Percentiles rank a stretch among this genome's conserved stretches.
phyloP scores from a whole-genome alignment of 2,113 vertebrate genomes.

The Platysternon megacephalum region DNA sequence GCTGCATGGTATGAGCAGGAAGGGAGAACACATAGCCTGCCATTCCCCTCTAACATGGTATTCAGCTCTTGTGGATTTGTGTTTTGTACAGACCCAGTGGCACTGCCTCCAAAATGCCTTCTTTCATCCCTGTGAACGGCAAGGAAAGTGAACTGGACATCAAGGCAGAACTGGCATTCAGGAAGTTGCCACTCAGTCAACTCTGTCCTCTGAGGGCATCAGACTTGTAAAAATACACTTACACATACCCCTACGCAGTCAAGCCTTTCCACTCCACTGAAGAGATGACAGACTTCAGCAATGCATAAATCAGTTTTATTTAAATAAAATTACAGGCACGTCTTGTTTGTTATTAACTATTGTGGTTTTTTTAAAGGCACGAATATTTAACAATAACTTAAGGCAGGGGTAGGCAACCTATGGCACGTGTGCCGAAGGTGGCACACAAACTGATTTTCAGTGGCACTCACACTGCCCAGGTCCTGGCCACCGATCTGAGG shows the following conservation, averaged over 20 bases:
- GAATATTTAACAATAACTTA: slow-evolving; percentile 58
- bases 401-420: too few species aligned
- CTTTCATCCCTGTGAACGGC: not conserved
- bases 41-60: not conserved
- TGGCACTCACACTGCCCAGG: too few species aligned
- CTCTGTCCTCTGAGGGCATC: not conserved
- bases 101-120: not conserved
- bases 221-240: not conserved
- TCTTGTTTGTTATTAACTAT: slow-evolving; percentile 9
- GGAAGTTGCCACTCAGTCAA: not conserved
- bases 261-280: not conserved
- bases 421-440: too few species aligned
- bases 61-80: not conserved
- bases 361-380: slow-evolving; percentile 31
- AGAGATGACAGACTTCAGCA: slow-evolving; percentile 7
- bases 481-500: too few species aligned
- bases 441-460: too few species aligned
- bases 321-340: slow-evolving; percentile 60
- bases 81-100: not conserved
- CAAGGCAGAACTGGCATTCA: not conserved
- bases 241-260: not conserved
- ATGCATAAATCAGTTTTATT: slow-evolving; percentile 67
- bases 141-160: not conserved
- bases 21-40: not conserved
- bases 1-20: not conserved